Evolutionary conservation across 53 echinoderm and acorn worm genomes (phyloP).

Genomic region (Antedon mediterranea): DNA sequence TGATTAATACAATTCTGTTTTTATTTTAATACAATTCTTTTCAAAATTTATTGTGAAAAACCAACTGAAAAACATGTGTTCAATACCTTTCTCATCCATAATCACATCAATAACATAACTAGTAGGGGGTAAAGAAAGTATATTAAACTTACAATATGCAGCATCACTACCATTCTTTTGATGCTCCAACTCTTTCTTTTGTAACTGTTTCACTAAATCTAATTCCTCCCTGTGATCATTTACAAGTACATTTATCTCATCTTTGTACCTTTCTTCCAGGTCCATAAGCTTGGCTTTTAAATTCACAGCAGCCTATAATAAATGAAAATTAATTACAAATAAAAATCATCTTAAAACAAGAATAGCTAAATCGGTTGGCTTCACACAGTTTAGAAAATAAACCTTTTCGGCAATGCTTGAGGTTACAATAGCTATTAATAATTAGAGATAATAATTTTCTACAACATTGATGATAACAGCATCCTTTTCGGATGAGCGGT

Average conservation of each 20-base stretch:
- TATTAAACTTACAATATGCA: constrained; percentile 49
- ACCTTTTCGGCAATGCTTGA: no score
- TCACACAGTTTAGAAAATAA: no score
- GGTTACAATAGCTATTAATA: no score
- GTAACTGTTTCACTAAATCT: constrained; percentile 66
- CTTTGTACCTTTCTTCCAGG: constrained; percentile 61
- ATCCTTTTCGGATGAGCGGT: no score
- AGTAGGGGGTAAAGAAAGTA: background rate
- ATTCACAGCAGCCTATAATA: constrained; percentile 44
- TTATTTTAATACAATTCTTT: no score
- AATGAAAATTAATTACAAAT: background rate
- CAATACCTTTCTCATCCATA: no score
- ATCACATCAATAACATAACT: background rate
- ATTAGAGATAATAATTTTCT: no score
- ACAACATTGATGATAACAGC: no score
- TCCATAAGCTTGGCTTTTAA: constrained; percentile 62
- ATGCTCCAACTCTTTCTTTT: constrained; percentile 57
- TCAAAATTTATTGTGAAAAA: no score
- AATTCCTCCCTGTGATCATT: constrained; percentile 78
- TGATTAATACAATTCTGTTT: background rate
- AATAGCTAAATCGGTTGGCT: no score
- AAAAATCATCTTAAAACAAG: no score
- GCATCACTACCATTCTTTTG: constrained; percentile 62
- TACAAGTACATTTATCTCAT: constrained; percentile 39
- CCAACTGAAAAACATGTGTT: no score